Percentiles rank a stretch among this genome's conserved stretches.
Conservation (phyloP, 2,888 invertebrate genomes). For the Syrphus vitripennis region DNA sequence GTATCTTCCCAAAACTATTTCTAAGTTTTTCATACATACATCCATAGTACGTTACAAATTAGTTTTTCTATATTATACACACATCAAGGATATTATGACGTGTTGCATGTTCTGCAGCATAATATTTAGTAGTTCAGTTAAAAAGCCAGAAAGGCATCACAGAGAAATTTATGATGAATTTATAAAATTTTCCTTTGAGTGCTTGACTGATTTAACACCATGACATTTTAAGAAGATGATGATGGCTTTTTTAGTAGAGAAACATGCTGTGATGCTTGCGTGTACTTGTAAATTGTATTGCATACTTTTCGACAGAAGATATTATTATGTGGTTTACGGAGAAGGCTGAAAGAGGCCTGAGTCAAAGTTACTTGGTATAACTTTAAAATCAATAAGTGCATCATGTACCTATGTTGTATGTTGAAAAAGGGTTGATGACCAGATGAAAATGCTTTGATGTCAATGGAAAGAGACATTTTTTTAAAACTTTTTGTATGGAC, state of each 20-base stretch:
- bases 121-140: not conserved
- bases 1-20: not conserved
- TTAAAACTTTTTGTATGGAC: no score
- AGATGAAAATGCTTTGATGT: no score
- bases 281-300: not conserved
- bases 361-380: no score
- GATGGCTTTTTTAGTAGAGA: not conserved
- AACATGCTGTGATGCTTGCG: not conserved
- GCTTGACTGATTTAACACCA: not conserved
- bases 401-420: no score
- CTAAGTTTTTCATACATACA: not conserved
- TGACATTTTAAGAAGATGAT: slow-evolving; percentile 8
- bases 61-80: not conserved
- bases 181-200: slow-evolving; percentile 11
- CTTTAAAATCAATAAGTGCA: no score
- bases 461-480: no score
- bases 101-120: slow-evolving; percentile 14
- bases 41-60: not conserved
- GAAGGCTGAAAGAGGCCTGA: no score
- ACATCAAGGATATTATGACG: not conserved
- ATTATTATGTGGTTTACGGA: no score
- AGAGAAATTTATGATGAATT: slow-evolving; percentile 16
- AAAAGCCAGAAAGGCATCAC: not conserved
- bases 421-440: no score
- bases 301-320: not conserved